Evolutionary conservation across 64 coral and sea anemone genomes (phyloP).

Genomic region (Stichodactyla mertensii): DNA sequence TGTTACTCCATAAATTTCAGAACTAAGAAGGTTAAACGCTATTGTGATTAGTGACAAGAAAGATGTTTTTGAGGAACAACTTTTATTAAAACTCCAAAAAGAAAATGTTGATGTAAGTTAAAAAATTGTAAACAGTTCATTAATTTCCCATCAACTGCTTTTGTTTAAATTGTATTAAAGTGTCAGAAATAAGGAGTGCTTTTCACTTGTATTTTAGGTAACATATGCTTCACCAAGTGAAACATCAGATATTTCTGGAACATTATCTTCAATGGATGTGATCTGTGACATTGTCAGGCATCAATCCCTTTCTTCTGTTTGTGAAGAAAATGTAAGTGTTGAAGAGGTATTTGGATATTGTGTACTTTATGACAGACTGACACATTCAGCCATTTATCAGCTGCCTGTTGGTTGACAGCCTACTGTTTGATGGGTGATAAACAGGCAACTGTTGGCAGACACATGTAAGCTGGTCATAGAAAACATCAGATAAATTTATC

Average conservation of each 20-base stretch:
- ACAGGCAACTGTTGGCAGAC: no score
- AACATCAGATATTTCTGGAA: neutral
- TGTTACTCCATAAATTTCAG: neutral
- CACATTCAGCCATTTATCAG: no score
- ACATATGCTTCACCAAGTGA: neutral
- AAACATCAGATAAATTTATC: no score
- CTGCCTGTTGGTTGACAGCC: no score
- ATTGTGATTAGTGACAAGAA: neutral
- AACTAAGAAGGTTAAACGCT: neutral
- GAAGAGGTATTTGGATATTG: no score
- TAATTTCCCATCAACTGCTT: no score
- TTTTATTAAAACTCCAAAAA: neutral
- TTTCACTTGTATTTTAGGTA: neutral
- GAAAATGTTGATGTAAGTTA: constrained; percentile 10
- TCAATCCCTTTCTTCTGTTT: neutral
- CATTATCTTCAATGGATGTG: neutral
- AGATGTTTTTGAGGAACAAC: neutral
- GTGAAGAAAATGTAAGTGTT: neutral
- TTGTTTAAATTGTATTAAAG: no score
- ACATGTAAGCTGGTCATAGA: no score
- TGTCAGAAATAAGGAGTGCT: neutral
- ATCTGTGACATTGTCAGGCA: neutral
- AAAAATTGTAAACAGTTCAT: no score
- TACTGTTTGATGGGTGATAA: no score
- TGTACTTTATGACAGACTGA: no score